These are phyloP conservation scores for Gonioctena quinquepunctata DNA, from an alignment of 1,140 invertebrate genomes.

Conservation along the genomic window DNA sequence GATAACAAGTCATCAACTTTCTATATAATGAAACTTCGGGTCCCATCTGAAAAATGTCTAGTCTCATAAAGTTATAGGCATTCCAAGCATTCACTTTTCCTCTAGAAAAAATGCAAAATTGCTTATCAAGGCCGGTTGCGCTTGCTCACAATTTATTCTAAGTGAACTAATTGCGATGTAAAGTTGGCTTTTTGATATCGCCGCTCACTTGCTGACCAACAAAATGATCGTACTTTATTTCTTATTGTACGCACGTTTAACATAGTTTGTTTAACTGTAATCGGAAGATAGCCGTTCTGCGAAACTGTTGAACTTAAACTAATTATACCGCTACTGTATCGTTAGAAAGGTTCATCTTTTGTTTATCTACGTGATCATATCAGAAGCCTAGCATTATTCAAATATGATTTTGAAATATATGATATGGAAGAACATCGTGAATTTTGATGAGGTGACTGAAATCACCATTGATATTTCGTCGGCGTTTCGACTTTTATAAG, in stretches of 20 bases:
- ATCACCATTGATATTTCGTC: too few relatives aligned
- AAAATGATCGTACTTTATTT: background rate
- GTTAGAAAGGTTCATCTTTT: too few relatives aligned
- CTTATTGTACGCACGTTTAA: background rate
- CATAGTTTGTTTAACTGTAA: background rate
- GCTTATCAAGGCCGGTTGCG: background rate
- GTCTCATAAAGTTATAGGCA: too few relatives aligned
- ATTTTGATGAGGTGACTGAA: too few relatives aligned
- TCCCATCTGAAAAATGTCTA: too few relatives aligned
- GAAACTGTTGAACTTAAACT: slow-evolving; percentile 14
- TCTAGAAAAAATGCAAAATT: background rate
- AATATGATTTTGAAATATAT: too few relatives aligned
- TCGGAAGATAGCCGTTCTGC: background rate
- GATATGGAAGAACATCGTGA: too few relatives aligned
- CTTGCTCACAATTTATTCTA: slow-evolving; percentile 16
- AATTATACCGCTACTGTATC: slow-evolving; percentile 15
- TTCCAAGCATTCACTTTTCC: background rate
- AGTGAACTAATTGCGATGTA: slow-evolving; percentile 18
- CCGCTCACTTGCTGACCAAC: background rate
- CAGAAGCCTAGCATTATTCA: too few relatives aligned
- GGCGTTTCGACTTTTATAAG: too few relatives aligned
- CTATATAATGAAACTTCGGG: too few relatives aligned
- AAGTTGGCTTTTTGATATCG: slow-evolving; percentile 16
- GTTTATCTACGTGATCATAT: too few relatives aligned
- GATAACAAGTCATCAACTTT: too few relatives aligned